Base-by-base conservation (phyloP, 2,888 invertebrate species). In the Acronicta aceris region DNA sequence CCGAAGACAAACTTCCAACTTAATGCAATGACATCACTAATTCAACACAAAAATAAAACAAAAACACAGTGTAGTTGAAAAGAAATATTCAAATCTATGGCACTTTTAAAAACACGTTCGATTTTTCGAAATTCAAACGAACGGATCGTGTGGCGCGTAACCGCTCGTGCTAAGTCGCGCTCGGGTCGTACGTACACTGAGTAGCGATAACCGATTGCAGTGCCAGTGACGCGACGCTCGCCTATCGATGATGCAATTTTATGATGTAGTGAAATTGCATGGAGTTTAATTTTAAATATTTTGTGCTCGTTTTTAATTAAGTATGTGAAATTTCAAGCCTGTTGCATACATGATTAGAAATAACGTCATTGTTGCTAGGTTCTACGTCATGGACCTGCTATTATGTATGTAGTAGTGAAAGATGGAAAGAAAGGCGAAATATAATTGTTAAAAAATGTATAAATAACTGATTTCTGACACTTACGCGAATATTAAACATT, bases 201-300 rank as follows among this genome's bases (percentile, higher is more conserved):
- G 79, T 78, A 77, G 82, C 87, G 88, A 89, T 89, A 89, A 88
- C 84, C 84, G 83, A 91, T 89, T 90, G 88, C 86, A 76, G 69
- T 61, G 66, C 61, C 82, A 87, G 89, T 87, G 89, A 85, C 81
- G 89, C 68, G 76, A 65, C 46, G 30, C 41, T 60, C 13, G 55
- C 59, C 67, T 81, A 83, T 83, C 84, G 88, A 87, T 83, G 76
- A 78, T 75, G 76, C 73, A 74, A 75, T 61, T 75, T 59, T 58
- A 63, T 54, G 59, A 66, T 47, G 67, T 53, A 40, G 73, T 71
- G 60, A 43, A 63, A 67, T 71, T 56, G 54, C 66, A 62, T 57
- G 36, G 38, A 59, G 41, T 52, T 45, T 69, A 73, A 73, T 73
- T 69, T 69, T 62, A 36, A 70, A 63, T 67, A 53, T 53, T 69